phyloP scores from a whole-genome alignment of 2,113 vertebrate genomes.

The Cephalopterus ornatus region DNA sequence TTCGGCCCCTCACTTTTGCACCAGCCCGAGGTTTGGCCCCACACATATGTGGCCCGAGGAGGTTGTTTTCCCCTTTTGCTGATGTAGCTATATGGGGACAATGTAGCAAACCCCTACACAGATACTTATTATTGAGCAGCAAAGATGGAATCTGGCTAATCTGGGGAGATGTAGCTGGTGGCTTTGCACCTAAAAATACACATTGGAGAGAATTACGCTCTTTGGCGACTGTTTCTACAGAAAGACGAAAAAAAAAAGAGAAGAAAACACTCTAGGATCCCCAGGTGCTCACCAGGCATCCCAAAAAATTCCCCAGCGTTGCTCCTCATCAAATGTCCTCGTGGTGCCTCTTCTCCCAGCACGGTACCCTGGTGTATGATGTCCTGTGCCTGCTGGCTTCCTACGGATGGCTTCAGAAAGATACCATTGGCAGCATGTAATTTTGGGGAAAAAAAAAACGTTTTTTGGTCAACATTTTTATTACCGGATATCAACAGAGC shows the following conservation, averaged over 20 bases:
- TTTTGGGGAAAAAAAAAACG: not conserved
- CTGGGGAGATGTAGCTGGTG: rapidly evolving
- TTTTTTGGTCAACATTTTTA: slow-evolving; percentile 46
- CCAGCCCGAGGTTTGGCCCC: not conserved
- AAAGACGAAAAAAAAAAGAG: not conserved
- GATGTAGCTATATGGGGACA: not conserved
- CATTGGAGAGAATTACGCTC: not conserved
- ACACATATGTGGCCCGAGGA: not conserved
- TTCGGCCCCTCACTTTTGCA: not conserved
- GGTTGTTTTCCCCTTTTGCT: not conserved
- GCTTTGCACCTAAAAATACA: not conserved
- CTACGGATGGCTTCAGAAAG: not conserved
- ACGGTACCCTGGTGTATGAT: rapidly evolving
- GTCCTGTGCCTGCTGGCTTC: rapidly evolving
- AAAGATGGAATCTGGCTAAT: not conserved
- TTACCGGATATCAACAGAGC: slow-evolving; percentile 5
- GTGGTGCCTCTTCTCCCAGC: not conserved
- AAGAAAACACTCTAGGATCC: not conserved
- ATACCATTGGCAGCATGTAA: not conserved
- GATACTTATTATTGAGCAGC: not conserved
- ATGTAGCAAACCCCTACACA: not conserved
- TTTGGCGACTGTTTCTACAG: not conserved
- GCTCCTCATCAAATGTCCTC: not conserved
- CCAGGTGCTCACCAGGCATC: not conserved
- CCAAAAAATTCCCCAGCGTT: rapidly evolving